Evolutionary conservation across 2,888 invertebrate species (phyloP).

Genomic region (Elmis aenea): DNA sequence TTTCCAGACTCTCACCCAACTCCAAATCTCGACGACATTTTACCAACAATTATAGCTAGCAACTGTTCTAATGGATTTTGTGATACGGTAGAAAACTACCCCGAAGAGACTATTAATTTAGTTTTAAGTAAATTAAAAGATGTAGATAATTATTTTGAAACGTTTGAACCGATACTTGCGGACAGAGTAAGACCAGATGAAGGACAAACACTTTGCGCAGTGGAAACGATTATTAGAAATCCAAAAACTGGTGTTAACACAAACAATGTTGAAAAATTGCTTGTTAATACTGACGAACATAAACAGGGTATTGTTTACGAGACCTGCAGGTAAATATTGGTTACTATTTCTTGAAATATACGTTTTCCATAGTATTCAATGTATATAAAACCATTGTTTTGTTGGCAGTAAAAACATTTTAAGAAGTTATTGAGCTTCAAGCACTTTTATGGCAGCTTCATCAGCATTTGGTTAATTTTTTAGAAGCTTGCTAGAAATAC

Average conservation of each 20-base stretch:
- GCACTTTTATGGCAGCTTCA: too few relatives aligned
- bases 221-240: conserved; percentile 10
- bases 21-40: neutral
- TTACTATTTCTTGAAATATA: too few relatives aligned
- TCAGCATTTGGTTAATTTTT: too few relatives aligned
- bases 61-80: neutral
- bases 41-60: neutral
- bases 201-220: conserved; percentile 17
- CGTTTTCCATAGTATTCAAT: too few relatives aligned
- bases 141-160: conserved; percentile 3
- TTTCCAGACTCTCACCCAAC: neutral
- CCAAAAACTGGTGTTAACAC: conserved; percentile 19
- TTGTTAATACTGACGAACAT: conserved; percentile 20
- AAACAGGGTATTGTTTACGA: conserved; percentile 21
- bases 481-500: too few relatives aligned
- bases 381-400: too few relatives aligned
- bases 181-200: conserved; percentile 1
- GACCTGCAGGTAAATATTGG: conserved; percentile 25
- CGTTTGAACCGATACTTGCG: conserved; percentile 1
- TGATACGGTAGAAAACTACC: neutral
- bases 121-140: neutral
- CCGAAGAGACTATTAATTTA: neutral
- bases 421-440: too few relatives aligned
- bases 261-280: conserved; percentile 14
- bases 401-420: too few relatives aligned